Base-by-base conservation (phyloP, 2,797 vertebrate species). In the Caiman crocodilus region DNA sequence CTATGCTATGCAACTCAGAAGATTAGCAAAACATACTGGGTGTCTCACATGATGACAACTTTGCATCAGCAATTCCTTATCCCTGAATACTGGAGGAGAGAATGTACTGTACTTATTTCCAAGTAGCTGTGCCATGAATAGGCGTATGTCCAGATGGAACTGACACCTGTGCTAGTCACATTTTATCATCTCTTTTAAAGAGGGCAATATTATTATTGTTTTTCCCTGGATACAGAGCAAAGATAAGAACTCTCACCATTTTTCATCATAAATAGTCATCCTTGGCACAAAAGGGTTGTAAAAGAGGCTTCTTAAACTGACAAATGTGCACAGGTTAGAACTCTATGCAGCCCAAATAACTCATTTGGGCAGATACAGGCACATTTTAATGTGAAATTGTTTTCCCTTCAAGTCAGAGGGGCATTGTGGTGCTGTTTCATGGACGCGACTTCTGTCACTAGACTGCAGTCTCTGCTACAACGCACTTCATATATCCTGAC, bases 281-380 rank as follows among this genome's bases (percentile, higher is more conserved):
- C 5, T 76, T 93, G 92, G 58, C 77, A 79, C 56, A 81, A 89
- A 87, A 56, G 23, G 32, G 18, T 89, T 93, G 77, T 84, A 94
- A 56, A 89, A 90, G 56, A 71, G 16, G 10, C 26, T 30, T 71
- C 82, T 82, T 55, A 82, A 93, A 83, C 21, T 90, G 86, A 81
- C 63, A 18, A 4, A 64, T 12, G n/a, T 83, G 65, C 2, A 4
- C 59, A 60, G 50, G 18, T 87, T 69, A 0, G 1, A 90, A 89
- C 59, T 83, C 75, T 79, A 63, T 30, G 42, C 79, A 77, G 35
- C 4, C 18, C 73, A 30, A 73, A 92, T 18, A 93, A 4, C 3
- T 8, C 57, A 84, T 77, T 4, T 11, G 18, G 13, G 63, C 84
- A 64, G 60, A 57, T 9, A 67, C 90, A 71, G 0, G 0, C 42